Base-by-base conservation (phyloP, 2,888 invertebrate species). In the Biston stratarius region DNA sequence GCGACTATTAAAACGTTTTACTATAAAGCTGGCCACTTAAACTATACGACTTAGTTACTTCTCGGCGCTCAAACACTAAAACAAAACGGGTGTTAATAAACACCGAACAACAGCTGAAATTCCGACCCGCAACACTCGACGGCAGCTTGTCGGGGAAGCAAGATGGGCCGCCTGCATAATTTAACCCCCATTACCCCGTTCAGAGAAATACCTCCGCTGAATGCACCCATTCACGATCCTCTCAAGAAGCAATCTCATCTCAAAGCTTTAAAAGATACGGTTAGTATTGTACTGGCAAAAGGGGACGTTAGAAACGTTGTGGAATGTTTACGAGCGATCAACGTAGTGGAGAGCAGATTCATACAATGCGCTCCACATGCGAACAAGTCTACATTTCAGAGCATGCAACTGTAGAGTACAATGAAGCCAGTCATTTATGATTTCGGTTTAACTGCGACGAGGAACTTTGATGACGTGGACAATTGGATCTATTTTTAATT, bases 81-180 rank as follows among this genome's bases (percentile, higher is more conserved):
- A 55, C 12, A 55, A 40, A 55, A 55, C 24, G 42, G n/a, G 7
- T 8, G 42, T 24, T 42, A 55, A 55, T 9, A 42, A 44, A 53
- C 15, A 40, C 10, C 15, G 9, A 9, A 42, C 55, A 38, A 52
- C 14, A 33, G 24, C 33, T 55, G 12, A 40, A 59, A 59, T 49
- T 49, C 58, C 55, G 9, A 6, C 47, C 12, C 55, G 42, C 38
- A 36, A 11, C 48, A 49, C 42, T 42, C 8, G 36, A 34, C 57
- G 34, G 63, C 67, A 61, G 49, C 52, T 44, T 51, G 56, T 47
- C 65, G 62, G 24, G 3, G 48, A 47, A 12, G 52, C 57, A 38
- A 64, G 67, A 70, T 64, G 64, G 59, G 61, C 59, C 59, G 38
- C 38, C 34, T 70, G 70, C 64, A 70, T 70, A 67, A 64, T 70